Base-by-base conservation (phyloP, 2,797 vertebrate genomes). In the Fistularia tabacaria region DNA sequence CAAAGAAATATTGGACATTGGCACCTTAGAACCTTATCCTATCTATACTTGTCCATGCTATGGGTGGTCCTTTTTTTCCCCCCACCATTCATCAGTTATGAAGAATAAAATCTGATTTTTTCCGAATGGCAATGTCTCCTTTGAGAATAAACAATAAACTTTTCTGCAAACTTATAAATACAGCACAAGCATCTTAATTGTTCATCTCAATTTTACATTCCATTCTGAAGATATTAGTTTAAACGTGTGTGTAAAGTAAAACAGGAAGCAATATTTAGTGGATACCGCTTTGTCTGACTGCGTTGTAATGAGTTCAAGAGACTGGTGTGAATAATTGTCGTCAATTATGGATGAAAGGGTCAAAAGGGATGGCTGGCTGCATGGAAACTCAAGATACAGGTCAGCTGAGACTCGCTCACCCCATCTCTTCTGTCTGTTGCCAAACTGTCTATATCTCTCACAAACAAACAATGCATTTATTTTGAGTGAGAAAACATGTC, bases 341-440 rank as follows among this genome's bases (percentile, higher is more conserved):
- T 92, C 86, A 91, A 91, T 91, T 91, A 91, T 91, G 86, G 83
- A 91, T 87, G 87, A 90, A 67, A 79, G 60, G 40, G 65, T 73
- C 83, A 69, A 86, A 83, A 82, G 13, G 13, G 10, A 89, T 66
- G 70, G 82, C 84, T 81, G 71, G 72, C 87, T 82, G 69, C 65
- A 1, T 75, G 69, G 85, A 85, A 64, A 83, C 77, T 81, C 81
- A 80, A 87, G 85, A 85, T 77, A 66, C 63, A 51, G 55, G 59
- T 3, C 50, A 69, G 10, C 39, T 7, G 38, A 5, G 55, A 61
- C 57, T 39, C 10, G 2, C 40, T 69, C 46, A 39, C 54, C 40
- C 67, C 14, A 14, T 60, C 57, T 60, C 38, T 8, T 46, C 49
- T 48, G 12, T 66, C 46, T 51, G 54, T 44, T 41, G 43, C 46